phyloP scores from a whole-genome alignment of 2,113 vertebrate species.

The Istiophorus platypterus region DNA sequence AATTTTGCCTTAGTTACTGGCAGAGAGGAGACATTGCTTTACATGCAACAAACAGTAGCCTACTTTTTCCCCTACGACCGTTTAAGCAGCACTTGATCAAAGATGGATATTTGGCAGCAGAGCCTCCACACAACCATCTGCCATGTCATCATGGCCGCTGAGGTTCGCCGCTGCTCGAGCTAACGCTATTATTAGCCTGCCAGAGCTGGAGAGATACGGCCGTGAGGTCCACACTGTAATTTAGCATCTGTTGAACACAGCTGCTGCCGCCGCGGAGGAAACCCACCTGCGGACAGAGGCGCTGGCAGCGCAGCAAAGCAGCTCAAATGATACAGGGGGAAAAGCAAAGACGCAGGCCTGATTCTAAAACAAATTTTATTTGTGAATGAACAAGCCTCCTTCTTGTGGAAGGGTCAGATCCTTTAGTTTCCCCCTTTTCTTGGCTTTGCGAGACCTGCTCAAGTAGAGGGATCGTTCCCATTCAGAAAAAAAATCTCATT shows the following conservation, averaged over 20 bases:
- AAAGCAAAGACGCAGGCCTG: not conserved
- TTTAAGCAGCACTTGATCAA: slow-evolving; percentile 31
- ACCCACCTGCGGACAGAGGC: slow-evolving; percentile 61
- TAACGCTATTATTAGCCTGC: slow-evolving; percentile 79
- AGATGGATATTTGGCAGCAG: slow-evolving; percentile 31
- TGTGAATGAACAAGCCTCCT: not conserved
- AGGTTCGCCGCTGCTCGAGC: slow-evolving; percentile 59
- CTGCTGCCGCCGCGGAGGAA: slow-evolving; percentile 61
- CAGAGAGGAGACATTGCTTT: not conserved
- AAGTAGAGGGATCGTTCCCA: not conserved
- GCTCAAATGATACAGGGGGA: not conserved
- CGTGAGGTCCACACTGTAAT: slow-evolving; percentile 75
- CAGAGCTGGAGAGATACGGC: slow-evolving; percentile 61
- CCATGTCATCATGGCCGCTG: slow-evolving; percentile 51
- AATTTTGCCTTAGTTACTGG: not conserved
- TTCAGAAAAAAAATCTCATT: not conserved
- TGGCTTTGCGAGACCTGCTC: not conserved
- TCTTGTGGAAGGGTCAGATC: not conserved
- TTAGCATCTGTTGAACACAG: slow-evolving; percentile 82
- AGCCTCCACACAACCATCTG: slow-evolving; percentile 20
- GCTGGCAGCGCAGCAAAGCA: not conserved
- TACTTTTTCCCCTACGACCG: not conserved
- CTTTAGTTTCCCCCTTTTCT: not conserved
- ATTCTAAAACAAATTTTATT: not conserved
- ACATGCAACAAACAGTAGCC: slow-evolving; percentile 8